phyloP scores from a whole-genome alignment of 1,140 invertebrate genomes.

The Ganaspis sp. region DNA sequence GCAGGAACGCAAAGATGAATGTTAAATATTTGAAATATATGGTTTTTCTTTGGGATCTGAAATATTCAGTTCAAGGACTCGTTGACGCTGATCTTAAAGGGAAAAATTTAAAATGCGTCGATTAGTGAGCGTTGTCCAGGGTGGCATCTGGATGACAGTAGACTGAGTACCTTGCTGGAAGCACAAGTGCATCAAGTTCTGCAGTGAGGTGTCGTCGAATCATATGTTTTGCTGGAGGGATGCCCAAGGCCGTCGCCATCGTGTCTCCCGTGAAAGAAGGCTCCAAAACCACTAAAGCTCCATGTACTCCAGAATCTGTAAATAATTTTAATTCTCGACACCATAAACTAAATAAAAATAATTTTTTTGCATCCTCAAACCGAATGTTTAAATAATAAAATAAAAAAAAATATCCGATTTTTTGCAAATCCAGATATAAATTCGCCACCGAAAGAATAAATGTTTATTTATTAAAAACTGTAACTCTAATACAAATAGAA shows the following conservation, averaged over 20 bases:
- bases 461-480: too few species aligned
- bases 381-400: not conserved
- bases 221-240: conserved; percentile 94
- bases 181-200: conserved; percentile 91
- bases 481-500: too few species aligned
- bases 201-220: conserved; percentile 92
- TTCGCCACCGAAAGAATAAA: too few species aligned
- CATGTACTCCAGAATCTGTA: conserved; percentile 93
- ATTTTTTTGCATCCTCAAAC: not conserved
- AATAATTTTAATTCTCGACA: conserved; percentile 38
- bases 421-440: too few species aligned
- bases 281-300: conserved; percentile 93
- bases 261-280: conserved; percentile 95
- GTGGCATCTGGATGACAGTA: conserved; percentile 74
- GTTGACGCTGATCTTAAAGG: not conserved
- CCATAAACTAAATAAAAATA: conserved; percentile 1
- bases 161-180: conserved; percentile 89
- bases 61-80: not conserved
- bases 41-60: not conserved
- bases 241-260: conserved; percentile 93
- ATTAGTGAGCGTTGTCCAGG: conserved; percentile 73
- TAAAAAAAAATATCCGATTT: too few species aligned
- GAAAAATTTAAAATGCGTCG: conserved; percentile 46
- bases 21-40: not conserved
- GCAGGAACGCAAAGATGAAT: conserved; percentile 10